phyloP scores from a whole-genome alignment of 2,888 invertebrate species.

The Coecobrya sp. region DNA sequence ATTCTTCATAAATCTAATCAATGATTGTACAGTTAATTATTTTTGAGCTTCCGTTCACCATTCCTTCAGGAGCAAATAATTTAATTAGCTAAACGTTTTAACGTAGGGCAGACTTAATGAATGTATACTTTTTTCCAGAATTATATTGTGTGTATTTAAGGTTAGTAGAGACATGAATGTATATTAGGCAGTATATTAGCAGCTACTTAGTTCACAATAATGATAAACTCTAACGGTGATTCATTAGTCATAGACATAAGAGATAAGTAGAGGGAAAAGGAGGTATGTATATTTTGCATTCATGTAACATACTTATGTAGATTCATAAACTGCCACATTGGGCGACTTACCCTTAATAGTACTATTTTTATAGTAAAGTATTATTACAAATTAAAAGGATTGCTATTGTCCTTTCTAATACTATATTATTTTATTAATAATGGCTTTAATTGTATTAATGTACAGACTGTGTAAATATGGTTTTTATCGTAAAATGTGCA shows the following conservation, averaged over 20 bases:
- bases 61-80: background rate
- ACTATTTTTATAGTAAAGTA: background rate
- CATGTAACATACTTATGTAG: too few relatives aligned
- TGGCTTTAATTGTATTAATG: background rate
- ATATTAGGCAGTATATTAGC: background rate
- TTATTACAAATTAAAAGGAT: too few relatives aligned
- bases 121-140: too few relatives aligned
- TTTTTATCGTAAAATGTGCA: constrained; percentile 45
- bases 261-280: background rate
- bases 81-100: too few relatives aligned
- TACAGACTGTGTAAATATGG: background rate
- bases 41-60: constrained; percentile 16
- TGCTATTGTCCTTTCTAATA: too few relatives aligned
- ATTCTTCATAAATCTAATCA: background rate
- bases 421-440: background rate
- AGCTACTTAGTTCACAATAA: background rate
- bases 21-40: background rate
- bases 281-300: too few relatives aligned
- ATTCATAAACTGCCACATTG: too few relatives aligned
- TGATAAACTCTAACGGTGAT: constrained; percentile 14
- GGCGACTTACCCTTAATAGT: too few relatives aligned
- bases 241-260: constrained; percentile 24
- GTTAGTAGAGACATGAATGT: too few relatives aligned
- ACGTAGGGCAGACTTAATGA: too few relatives aligned
- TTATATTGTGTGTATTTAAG: background rate